Conservation (phyloP, 2,113 vertebrate genomes). For the Neomonachus schauinslandi region DNA sequence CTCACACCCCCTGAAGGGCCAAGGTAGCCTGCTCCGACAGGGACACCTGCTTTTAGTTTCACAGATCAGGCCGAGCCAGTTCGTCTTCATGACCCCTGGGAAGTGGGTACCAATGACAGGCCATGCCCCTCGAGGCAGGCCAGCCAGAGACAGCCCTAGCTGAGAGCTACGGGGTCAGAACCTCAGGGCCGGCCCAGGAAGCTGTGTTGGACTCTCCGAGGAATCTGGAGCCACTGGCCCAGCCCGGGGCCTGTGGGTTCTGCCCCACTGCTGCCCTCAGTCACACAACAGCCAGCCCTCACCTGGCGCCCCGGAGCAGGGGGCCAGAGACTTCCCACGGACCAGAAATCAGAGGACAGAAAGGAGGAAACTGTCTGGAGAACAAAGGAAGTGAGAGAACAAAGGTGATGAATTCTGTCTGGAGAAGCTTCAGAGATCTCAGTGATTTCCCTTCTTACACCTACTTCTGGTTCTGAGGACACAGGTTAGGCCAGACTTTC, state of each 20-base stretch:
- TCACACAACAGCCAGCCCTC: rapidly evolving
- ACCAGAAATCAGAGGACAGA: background rate
- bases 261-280: rapidly evolving
- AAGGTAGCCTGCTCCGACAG: background rate
- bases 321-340: background rate
- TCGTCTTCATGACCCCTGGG: background rate
- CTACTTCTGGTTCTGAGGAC: background rate
- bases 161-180: background rate
- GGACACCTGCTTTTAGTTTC: background rate
- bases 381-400: background rate
- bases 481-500: rapidly evolving
- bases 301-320: background rate
- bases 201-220: background rate
- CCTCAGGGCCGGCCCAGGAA: background rate
- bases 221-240: too few relatives aligned
- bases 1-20: background rate
- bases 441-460: rapidly evolving
- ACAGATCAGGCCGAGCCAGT: background rate
- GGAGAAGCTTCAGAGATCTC: background rate
- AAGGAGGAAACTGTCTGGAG: background rate
- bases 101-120: background rate
- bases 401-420: rapidly evolving
- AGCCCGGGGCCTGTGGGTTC: background rate
- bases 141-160: background rate
- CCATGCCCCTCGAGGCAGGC: background rate